Evolutionary conservation across 2,797 vertebrate species (phyloP), one percentile per base, ranked within the genome.

Genomic region (Phrynocephalus guinanensis): DNA sequence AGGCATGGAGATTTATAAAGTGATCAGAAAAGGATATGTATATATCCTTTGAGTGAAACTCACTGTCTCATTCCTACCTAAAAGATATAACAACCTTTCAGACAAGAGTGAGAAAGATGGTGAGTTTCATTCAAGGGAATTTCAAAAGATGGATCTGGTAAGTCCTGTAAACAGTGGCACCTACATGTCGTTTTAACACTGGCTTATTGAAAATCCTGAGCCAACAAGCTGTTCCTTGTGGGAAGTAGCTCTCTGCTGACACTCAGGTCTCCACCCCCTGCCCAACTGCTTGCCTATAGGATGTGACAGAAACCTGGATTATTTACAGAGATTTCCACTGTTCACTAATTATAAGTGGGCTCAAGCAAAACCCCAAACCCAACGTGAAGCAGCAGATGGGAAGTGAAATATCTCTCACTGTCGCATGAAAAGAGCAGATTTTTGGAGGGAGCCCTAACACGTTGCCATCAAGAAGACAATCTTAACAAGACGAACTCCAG

Each of bases 221-320:
- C 56, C 22, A 56, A 33, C 52, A 79, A 66, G 66, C 7, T 52
- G 20, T 71, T 75, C 6, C 56, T 24, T 10, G 28, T 73, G 77
- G 76, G 82, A 20, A 63, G 66, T 72, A 67, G 9, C 30, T 26
- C 44, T 15, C 26, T 68, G 75, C 6, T 24, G 30, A 60, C 26
- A 30, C 38, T 70, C 11, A 79, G 44, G 16, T 11, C 11, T 52
- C 63, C 75, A 73, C 77, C 85, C 16, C 30, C 71, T 78, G 9
- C 44, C 60, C 76, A 20, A 33, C 60, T 1, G 0, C 71, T 88
- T 52, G 85, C 50, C 84, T 80, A 79, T 44, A 90, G 38, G 30
- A 79, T 60, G 20, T 72, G 67, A 80, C 88, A 5, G 1, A 24
- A 16, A 15, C 1, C 33, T 24, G 9, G 0, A 0, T 48, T 0